Conservation (phyloP, 2,113 vertebrate species). For the Siphamia tubifer region DNA sequence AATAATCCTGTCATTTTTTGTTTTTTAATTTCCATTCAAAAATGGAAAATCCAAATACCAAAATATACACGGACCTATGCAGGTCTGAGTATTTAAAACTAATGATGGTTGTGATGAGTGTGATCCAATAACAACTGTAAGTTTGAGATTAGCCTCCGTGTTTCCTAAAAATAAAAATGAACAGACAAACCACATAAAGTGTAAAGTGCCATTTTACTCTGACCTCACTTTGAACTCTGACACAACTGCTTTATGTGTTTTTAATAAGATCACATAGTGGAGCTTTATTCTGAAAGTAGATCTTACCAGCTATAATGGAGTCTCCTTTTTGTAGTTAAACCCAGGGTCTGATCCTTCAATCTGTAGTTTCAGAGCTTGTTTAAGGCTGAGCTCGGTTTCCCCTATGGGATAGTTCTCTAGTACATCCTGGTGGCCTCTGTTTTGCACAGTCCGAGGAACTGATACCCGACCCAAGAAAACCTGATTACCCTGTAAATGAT, state of each 20-base stretch:
- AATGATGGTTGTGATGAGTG: conserved; percentile 23
- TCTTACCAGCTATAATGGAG: conserved; percentile 92
- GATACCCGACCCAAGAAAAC: conserved; percentile 93
- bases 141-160: conserved; percentile 4
- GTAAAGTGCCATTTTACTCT: background rate
- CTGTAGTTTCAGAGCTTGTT: conserved; percentile 98
- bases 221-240: conserved; percentile 21
- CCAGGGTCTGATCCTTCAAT: conserved; percentile 92
- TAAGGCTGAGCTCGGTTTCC: conserved; percentile 95
- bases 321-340: conserved; percentile 99
- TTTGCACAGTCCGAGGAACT: conserved; percentile 88
- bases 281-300: conserved; percentile 14
- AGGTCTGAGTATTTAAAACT: too few species aligned
- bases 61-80: too few species aligned
- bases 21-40: too few species aligned
- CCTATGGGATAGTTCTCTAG: conserved; percentile 91
- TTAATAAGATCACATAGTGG: background rate
- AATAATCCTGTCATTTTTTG: too few species aligned
- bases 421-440: conserved; percentile 89
- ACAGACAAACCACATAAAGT: background rate
- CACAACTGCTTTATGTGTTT: conserved; percentile 18
- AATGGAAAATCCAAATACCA: too few species aligned
- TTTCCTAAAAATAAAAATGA: conserved; percentile 1
- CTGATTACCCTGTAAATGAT: conserved; percentile 95
- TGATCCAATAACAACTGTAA: conserved; percentile 7